Conservation (phyloP, 2,113 vertebrate species). For the Ranitomeya imitator region DNA sequence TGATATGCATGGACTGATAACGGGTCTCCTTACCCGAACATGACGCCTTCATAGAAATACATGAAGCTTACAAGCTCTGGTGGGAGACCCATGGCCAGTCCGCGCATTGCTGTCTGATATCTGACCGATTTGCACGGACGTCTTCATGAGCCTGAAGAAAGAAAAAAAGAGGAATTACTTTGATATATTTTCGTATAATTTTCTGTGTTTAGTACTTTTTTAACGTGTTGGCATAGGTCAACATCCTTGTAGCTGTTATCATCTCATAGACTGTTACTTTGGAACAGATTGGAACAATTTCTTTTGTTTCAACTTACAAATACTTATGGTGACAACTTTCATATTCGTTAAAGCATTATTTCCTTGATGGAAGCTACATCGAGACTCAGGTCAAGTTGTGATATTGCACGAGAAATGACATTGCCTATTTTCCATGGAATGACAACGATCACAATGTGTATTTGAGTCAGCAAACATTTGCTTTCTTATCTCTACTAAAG, state of each 20-base stretch:
- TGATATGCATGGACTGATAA: too few species aligned
- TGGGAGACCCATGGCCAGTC: too few species aligned
- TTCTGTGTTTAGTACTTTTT: not conserved
- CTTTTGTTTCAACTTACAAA: not conserved
- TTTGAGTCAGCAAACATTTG: conserved; percentile 39
- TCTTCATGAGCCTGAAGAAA: too few species aligned
- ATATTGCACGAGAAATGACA: not conserved
- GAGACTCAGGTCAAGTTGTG: not conserved
- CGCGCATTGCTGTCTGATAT: too few species aligned
- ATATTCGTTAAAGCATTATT: not conserved
- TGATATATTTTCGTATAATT: too few species aligned
- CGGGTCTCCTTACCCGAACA: too few species aligned
- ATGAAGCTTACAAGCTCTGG: too few species aligned
- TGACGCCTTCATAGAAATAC: too few species aligned
- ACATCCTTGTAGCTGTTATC: not conserved
- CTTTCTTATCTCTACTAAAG: conserved; percentile 41
- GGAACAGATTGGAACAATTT: not conserved
- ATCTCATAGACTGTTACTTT: not conserved
- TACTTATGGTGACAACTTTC: not conserved
- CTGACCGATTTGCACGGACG: too few species aligned
- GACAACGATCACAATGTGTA: not conserved
- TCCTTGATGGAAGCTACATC: not conserved
- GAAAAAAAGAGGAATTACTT: too few species aligned
- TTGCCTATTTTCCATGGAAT: not conserved
- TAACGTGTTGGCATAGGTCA: not conserved